Evolutionary conservation across 2,113 vertebrate species (phyloP), one percentile per base, ranked within the genome.

Genomic region (Vimba vimba): DNA sequence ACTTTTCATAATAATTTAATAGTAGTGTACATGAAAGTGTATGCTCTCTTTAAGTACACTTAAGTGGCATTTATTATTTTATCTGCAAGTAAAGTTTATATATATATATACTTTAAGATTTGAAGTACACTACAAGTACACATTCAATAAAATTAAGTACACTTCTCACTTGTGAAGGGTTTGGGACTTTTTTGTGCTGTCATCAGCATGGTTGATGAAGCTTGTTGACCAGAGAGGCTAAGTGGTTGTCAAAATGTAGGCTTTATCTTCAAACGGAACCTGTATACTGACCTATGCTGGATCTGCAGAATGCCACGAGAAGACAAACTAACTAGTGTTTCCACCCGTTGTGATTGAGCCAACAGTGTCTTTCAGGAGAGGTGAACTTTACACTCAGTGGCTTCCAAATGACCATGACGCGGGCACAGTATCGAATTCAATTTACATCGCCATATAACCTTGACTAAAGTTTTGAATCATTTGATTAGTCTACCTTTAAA

Each of bases 401-500:
- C 87, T 91, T 90, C 91, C 89, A 93, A 91, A 91, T 82, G 87
- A 86, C 92, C 88, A 90, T 87, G 84, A 89, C 87, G 83, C 89
- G 87, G 87, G 59, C 82, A 80, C 83, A 69, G 87, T 90, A 91
- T 92, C 89, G 90, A 94, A 94, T 93, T 91, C 86, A 92, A 93
- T 93, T 93, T 91, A 88, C 89, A 91, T 92, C 90, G 89, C 90
- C 82, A 68, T 47, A 77, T 92, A 93, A 93, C 93, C 93, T 93
- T 94, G 92, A 91, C 92, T 89, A 87, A 91, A 92, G 88, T 92
- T 94, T 91, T 82, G 86, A 92, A 91, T 93, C 91, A 92, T 92
- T 90, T 90, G 90, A 95, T 94, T 92, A 93, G 89, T 92, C 89
- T 82, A 85, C 89, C 60, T 80, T 91, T 91, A 91, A 92, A 93